Evolutionary conservation across 2,113 vertebrate genomes (phyloP).

Genomic region (Tupaia tana): DNA sequence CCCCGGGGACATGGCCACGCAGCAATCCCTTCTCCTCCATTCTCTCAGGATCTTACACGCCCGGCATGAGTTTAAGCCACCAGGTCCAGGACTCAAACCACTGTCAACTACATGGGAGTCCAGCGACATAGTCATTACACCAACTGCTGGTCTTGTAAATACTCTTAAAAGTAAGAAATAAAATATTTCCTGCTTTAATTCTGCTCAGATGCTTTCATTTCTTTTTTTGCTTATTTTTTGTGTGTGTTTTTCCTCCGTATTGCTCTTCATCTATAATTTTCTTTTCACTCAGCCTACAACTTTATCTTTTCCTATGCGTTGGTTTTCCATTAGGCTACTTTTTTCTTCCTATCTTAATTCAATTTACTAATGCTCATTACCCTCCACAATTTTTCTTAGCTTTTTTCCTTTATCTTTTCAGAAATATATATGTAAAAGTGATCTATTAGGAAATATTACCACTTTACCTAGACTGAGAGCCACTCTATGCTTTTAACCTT

Average conservation of each 20-base stretch:
- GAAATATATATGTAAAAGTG: not conserved
- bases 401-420: slow-evolving; percentile 1
- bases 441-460: not conserved
- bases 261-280: not conserved
- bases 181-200: not conserved
- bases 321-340: not conserved
- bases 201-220: not conserved
- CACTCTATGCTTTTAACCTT: not conserved
- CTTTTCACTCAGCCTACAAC: not conserved
- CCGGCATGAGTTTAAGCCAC: too few relatives aligned
- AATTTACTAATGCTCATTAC: not conserved
- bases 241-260: not conserved
- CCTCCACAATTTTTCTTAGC: not conserved
- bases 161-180: not conserved
- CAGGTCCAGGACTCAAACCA: too few relatives aligned
- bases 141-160: too few relatives aligned
- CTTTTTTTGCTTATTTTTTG: not conserved
- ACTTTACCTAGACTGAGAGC: not conserved
- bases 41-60: too few relatives aligned
- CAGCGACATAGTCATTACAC: too few relatives aligned
- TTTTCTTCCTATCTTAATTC: not conserved
- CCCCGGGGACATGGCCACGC: too few relatives aligned
- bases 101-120: too few relatives aligned
- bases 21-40: too few relatives aligned
- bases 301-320: not conserved